Evolutionary conservation across 2,797 vertebrate species (phyloP).

Genomic region (Sebastes oblongus): DNA sequence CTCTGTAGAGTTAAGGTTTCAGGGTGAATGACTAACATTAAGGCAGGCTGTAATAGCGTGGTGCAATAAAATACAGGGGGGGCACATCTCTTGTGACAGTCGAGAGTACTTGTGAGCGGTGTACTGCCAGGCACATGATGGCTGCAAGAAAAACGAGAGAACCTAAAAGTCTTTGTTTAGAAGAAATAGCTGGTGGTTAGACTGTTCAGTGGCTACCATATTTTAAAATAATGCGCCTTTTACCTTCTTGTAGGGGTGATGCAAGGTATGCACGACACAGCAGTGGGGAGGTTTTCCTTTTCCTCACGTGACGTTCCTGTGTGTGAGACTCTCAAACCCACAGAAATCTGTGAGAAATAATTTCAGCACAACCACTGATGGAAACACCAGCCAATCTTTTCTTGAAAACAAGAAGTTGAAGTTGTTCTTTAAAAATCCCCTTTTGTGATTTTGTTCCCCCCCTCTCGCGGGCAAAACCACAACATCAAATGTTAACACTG

Average conservation of each 20-base stretch:
- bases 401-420: background rate
- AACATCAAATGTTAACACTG: background rate
- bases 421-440: background rate
- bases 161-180: constrained; percentile 21
- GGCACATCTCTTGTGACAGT: constrained; percentile 30
- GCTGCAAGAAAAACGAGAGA: background rate
- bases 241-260: background rate
- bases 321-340: background rate
- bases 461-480: background rate
- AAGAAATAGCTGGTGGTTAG: background rate
- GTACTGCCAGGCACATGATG: constrained; percentile 32
- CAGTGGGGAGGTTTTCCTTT: background rate
- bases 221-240: constrained; percentile 5
- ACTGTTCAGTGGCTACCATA: background rate
- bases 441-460: background rate
- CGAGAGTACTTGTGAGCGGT: constrained; percentile 17
- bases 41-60: constrained; percentile 7
- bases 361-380: background rate
- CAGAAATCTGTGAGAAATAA: background rate
- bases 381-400: background rate
- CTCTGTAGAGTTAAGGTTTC: constrained; percentile 34
- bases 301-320: background rate
- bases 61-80: constrained; percentile 10
- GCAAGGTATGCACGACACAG: background rate
- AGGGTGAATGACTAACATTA: constrained; percentile 42